phyloP scores from a whole-genome alignment of 2,113 vertebrate genomes.

The Chauna torquata region DNA sequence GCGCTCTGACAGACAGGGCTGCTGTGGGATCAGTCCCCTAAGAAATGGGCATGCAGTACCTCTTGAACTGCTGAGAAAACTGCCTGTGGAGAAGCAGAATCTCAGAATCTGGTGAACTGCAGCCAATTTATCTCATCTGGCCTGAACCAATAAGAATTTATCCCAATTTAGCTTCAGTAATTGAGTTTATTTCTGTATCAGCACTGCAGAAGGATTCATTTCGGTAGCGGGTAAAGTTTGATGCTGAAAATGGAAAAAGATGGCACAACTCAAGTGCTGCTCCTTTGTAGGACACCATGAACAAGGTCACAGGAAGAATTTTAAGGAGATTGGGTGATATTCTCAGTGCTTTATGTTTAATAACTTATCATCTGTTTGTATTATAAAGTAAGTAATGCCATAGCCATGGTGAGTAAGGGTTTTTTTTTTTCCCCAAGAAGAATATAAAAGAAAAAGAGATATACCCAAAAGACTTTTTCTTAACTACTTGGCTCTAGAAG shows the following conservation, averaged over 20 bases:
- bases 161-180: slow-evolving; percentile 36
- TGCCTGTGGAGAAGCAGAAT: not conserved
- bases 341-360: not conserved
- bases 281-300: slow-evolving; percentile 1
- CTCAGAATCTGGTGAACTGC: not conserved
- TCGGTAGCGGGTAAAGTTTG: slow-evolving; percentile 27
- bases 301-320: slow-evolving; percentile 38
- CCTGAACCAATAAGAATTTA: not conserved
- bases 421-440: not conserved
- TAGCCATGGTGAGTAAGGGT: not conserved
- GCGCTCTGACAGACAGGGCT: not conserved
- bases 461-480: not conserved
- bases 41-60: not conserved
- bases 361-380: not conserved
- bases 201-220: not conserved
- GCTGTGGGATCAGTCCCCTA: not conserved
- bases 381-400: not conserved
- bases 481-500: not conserved
- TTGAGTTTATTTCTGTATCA: slow-evolving; percentile 54
- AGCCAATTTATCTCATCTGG: not conserved
- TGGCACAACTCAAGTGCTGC: slow-evolving; percentile 30
- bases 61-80: not conserved
- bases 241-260: slow-evolving; percentile 64
- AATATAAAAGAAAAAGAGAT: not conserved
- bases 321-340: not conserved